Conservation (phyloP, 2,888 invertebrate genomes). For the Mimachlamys varia region DNA sequence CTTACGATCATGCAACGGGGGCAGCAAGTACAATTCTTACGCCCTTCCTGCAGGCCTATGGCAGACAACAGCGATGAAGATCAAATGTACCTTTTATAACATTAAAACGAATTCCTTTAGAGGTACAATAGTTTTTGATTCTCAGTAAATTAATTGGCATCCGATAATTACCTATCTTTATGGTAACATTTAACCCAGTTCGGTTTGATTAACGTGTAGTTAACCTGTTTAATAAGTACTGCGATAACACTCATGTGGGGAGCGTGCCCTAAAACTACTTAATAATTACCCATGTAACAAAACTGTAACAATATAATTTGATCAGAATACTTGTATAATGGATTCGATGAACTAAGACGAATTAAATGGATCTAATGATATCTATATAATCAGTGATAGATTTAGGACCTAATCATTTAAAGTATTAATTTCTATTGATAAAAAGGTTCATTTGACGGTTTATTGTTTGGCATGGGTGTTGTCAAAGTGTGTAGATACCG, state of each 20-base stretch:
- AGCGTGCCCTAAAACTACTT: slow-evolving; percentile 4
- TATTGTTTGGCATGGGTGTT: background rate
- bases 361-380: slow-evolving; percentile 31
- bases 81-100: background rate
- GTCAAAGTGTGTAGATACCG: slow-evolving; percentile 34
- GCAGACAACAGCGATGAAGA: background rate
- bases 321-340: background rate
- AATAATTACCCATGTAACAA: background rate
- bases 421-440: slow-evolving; percentile 8
- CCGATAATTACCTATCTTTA: background rate
- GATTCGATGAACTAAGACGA: background rate
- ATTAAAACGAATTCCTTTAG: background rate
- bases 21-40: too few species aligned
- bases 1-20: too few species aligned
- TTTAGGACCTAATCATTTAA: slow-evolving; percentile 23
- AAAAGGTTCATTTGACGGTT: slow-evolving; percentile 17
- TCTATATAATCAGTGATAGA: slow-evolving; percentile 34
- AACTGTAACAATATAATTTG: slow-evolving; percentile 10
- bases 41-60: too few species aligned
- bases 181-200: background rate
- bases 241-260: background rate
- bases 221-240: background rate
- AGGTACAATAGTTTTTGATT: background rate
- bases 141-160: background rate
- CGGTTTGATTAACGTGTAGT: background rate